These are phyloP conservation scores for Eulithis testata DNA, from an alignment of 2,888 invertebrate genomes.

Conservation along the genomic window DNA sequence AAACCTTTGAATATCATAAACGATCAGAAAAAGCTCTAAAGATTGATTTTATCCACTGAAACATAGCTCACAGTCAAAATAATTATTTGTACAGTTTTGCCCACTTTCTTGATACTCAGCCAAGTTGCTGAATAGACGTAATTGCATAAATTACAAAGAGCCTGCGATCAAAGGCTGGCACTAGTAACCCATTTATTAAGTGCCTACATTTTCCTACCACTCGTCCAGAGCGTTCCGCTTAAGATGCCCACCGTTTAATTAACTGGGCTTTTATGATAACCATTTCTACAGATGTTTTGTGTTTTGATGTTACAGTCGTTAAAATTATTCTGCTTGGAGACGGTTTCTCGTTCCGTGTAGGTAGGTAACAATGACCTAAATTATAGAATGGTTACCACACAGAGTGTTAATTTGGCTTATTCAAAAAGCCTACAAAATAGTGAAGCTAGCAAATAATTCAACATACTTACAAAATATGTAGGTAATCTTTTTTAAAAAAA, in stretches of 20 bases:
- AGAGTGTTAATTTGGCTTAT: neutral
- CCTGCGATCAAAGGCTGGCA: conserved; percentile 57
- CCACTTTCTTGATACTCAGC: conserved; percentile 56
- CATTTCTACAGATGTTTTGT: neutral
- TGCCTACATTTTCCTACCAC: conserved; percentile 44
- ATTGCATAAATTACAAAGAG: conserved; percentile 66
- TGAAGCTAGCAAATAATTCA: no score
- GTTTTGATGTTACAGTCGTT: neutral
- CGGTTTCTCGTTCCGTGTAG: neutral
- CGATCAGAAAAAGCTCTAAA: no score
- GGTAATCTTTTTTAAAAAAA: no score
- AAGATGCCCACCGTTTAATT: conserved; percentile 39
- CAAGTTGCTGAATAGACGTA: conserved; percentile 56
- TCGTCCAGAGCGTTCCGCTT: conserved; percentile 45
- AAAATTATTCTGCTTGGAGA: neutral
- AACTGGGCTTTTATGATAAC: neutral
- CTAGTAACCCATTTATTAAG: conserved; percentile 38
- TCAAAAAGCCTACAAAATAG: no score
- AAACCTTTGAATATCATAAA: no score
- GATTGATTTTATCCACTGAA: neutral
- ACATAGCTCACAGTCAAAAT: conserved; percentile 14
- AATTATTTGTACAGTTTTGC: conserved; percentile 30
- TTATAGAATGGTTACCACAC: no score
- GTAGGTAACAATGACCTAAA: no score
- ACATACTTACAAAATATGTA: no score